These are phyloP conservation scores for Pteria penguin DNA, from an alignment of 2,888 invertebrate species.

Conservation along the genomic window DNA sequence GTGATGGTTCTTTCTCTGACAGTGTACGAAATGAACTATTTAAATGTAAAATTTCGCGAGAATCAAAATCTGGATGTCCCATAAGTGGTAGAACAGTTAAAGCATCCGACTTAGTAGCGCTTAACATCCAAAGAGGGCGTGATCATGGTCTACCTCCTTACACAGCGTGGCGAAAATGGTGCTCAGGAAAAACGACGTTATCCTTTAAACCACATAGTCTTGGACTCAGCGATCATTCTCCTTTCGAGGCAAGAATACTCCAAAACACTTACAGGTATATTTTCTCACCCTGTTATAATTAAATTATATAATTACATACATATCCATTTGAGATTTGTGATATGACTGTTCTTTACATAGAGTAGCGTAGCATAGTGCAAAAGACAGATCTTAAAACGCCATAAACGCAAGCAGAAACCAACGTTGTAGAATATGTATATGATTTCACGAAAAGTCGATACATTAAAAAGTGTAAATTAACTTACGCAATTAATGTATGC, in stretches of 20 bases:
- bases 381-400: too few relatives aligned
- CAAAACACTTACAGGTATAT: neutral
- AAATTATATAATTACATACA: too few relatives aligned
- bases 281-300: too few relatives aligned
- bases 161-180: neutral
- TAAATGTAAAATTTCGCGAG: neutral
- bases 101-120: neutral
- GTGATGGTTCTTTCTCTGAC: neutral
- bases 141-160: neutral
- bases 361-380: too few relatives aligned
- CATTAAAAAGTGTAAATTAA: too few relatives aligned
- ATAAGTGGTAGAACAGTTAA: neutral
- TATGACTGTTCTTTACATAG: too few relatives aligned
- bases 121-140: neutral
- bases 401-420: too few relatives aligned
- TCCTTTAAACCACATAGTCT: neutral
- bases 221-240: neutral
- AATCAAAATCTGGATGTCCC: neutral
- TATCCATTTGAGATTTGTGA: too few relatives aligned
- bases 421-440: too few relatives aligned
- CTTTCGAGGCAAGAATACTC: neutral
- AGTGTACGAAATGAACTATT: slow-evolving; percentile 13
- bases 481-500: too few relatives aligned
- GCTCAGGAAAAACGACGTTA: neutral
- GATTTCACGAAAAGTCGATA: too few relatives aligned